These are phyloP conservation scores for Sesamia nonagrioides DNA, from an alignment of 1,140 invertebrate genomes.

Conservation along the genomic window DNA sequence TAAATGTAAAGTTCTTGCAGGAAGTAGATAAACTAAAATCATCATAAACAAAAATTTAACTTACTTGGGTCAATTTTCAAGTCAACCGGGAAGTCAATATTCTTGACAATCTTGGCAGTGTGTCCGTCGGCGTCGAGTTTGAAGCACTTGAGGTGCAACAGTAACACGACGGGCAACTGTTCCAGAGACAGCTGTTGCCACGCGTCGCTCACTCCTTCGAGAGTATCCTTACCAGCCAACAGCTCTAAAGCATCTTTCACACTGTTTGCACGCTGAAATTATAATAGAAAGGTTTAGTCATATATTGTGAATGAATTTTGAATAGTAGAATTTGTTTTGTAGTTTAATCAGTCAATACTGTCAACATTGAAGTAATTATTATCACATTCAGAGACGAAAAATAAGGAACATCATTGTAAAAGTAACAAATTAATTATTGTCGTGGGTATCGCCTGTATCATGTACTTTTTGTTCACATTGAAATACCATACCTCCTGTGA, in stretches of 20 bases:
- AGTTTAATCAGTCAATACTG: conserved; percentile 58
- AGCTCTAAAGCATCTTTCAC: conserved; percentile 96
- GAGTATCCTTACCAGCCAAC: conserved; percentile 93
- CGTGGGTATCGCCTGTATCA: background rate
- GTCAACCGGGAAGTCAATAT: conserved; percentile 95
- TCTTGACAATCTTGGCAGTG: conserved; percentile 96
- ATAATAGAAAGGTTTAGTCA: background rate
- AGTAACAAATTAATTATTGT: background rate
- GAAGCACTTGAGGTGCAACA: conserved; percentile 96
- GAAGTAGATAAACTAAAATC: background rate
- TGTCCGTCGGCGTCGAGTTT: conserved; percentile 95
- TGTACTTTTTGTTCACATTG: no score
- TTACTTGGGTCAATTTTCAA: conserved; percentile 96
- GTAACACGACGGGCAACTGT: conserved; percentile 94
- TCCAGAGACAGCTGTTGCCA: conserved; percentile 96
- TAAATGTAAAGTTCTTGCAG: conserved; percentile 17
- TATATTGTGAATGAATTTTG: no score
- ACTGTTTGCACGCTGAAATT: conserved; percentile 92
- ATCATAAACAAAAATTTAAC: background rate
- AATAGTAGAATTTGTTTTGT: background rate
- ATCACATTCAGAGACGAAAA: conserved; percentile 70
- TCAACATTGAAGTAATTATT: conserved; percentile 56
- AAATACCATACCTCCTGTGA: no score
- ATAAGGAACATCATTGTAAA: conserved; percentile 67
- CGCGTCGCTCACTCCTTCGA: conserved; percentile 94